These are phyloP conservation scores for Podargus strigoides DNA, from an alignment of 2,797 vertebrate species.

Conservation along the genomic window DNA sequence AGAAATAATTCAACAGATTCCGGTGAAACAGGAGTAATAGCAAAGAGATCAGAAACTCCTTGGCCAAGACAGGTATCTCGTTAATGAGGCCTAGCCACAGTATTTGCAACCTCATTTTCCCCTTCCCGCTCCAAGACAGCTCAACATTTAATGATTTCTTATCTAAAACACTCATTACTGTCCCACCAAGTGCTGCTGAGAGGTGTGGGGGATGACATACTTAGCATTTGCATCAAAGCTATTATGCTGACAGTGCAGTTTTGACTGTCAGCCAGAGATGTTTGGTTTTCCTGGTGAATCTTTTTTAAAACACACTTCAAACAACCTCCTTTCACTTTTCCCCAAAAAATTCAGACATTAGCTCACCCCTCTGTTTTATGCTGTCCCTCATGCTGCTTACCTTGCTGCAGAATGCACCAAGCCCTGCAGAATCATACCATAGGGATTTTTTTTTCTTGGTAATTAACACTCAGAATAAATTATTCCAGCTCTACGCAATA, in stretches of 20 bases:
- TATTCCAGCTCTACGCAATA: not conserved
- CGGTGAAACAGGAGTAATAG: not conserved
- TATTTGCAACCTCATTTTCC: not conserved
- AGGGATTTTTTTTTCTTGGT: not conserved
- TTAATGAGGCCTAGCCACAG: not conserved
- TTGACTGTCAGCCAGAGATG: not conserved
- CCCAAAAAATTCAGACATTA: not conserved
- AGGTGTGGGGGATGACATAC: not conserved
- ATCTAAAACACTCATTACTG: not conserved
- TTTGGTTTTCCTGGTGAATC: not conserved
- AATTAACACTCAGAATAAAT: not conserved
- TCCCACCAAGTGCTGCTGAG: not conserved
- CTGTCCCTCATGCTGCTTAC: not conserved
- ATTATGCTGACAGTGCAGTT: conserved; percentile 13
- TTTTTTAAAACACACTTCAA: conserved; percentile 38
- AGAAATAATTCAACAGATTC: not conserved
- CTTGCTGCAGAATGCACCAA: rapidly evolving
- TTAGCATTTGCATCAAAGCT: conserved; percentile 28
- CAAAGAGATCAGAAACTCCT: not conserved
- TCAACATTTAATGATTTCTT: not conserved
- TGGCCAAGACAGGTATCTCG: not conserved
- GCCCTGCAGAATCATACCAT: not conserved
- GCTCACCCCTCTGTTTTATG: not conserved
- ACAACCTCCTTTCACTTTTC: not conserved
- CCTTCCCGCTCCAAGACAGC: not conserved